phyloP scores from a whole-genome alignment of 1,140 invertebrate species.

The Coptotermes formosanus region DNA sequence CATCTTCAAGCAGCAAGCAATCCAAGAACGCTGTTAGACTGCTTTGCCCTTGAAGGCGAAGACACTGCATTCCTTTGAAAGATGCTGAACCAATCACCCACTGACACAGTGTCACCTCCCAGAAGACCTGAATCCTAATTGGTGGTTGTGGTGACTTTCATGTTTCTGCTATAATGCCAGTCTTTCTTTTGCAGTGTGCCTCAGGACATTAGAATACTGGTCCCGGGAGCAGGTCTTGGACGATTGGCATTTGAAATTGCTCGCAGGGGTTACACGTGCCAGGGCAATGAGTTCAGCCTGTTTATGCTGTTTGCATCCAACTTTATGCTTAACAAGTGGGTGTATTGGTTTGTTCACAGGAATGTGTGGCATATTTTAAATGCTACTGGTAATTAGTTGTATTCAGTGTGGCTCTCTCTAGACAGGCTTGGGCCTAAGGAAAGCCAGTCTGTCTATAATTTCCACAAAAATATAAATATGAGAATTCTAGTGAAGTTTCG shows the following conservation, averaged over 20 bases:
- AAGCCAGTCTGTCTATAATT: too few species aligned
- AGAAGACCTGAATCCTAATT: neutral
- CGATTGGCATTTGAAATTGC: slow-evolving; percentile 93
- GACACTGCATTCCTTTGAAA: too few species aligned
- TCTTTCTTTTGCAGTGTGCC: slow-evolving; percentile 46
- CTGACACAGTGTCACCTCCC: neutral
- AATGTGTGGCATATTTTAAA: neutral
- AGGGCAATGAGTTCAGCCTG: slow-evolving; percentile 97
- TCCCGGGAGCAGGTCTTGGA: slow-evolving; percentile 93
- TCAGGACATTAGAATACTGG: slow-evolving; percentile 72
- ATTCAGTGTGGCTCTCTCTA: neutral
- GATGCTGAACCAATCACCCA: too few species aligned
- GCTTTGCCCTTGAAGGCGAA: too few species aligned
- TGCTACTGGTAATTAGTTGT: neutral
- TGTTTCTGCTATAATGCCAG: slow-evolving; percentile 29
- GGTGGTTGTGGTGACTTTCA: neutral
- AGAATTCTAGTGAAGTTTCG: too few species aligned
- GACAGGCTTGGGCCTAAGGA: too few species aligned
- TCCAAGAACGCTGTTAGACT: too few species aligned
- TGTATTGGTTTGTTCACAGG: neutral
- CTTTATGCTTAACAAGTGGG: slow-evolving; percentile 88
- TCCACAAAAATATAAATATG: too few species aligned
- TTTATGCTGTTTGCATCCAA: slow-evolving; percentile 97
- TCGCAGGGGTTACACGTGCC: slow-evolving; percentile 80
- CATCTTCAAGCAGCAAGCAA: too few species aligned